phyloP scores from a whole-genome alignment of 2,888 invertebrate genomes.

The Stenoptilia bipunctidactyla region DNA sequence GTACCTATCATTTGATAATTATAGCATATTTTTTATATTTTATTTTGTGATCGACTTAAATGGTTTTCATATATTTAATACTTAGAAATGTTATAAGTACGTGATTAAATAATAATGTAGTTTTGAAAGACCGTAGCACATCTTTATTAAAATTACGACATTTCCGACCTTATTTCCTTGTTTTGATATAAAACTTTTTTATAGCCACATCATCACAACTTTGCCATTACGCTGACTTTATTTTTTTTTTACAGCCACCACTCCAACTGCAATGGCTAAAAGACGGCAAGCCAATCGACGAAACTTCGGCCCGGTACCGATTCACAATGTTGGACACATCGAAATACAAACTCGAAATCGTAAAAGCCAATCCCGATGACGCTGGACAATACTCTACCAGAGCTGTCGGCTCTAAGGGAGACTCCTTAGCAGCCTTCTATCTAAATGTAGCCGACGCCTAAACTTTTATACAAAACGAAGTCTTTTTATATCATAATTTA shows the following conservation, averaged over 20 bases:
- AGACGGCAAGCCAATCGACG: slow-evolving; percentile 91
- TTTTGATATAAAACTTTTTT: too few relatives aligned
- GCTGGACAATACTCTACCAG: slow-evolving; percentile 90
- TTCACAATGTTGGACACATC: slow-evolving; percentile 87
- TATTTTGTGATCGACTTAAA: too few relatives aligned
- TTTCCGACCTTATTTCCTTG: too few relatives aligned
- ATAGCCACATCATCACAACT: too few relatives aligned
- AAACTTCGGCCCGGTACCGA: slow-evolving; percentile 80
- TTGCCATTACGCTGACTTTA: too few relatives aligned
- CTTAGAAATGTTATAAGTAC: too few relatives aligned
- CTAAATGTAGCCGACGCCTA: slow-evolving; percentile 78
- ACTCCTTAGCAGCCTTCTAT: slow-evolving; percentile 87
- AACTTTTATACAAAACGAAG: slow-evolving; percentile 60
- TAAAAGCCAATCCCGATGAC: slow-evolving; percentile 80
- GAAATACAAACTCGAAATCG: slow-evolving; percentile 83
- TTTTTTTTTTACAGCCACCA: slow-evolving; percentile 50
- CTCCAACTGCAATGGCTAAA: slow-evolving; percentile 87
- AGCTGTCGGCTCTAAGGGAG: slow-evolving; percentile 88
- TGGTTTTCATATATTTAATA: too few relatives aligned
- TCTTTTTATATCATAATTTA: slow-evolving; percentile 41
- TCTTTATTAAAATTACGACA: too few relatives aligned
- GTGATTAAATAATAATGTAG: too few relatives aligned
- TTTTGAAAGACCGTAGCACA: too few relatives aligned
- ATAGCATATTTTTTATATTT: too few relatives aligned
- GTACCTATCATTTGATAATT: too few relatives aligned